Conservation (phyloP, 23 tunicate genomes). For the Clavelina lepadiformis region DNA sequence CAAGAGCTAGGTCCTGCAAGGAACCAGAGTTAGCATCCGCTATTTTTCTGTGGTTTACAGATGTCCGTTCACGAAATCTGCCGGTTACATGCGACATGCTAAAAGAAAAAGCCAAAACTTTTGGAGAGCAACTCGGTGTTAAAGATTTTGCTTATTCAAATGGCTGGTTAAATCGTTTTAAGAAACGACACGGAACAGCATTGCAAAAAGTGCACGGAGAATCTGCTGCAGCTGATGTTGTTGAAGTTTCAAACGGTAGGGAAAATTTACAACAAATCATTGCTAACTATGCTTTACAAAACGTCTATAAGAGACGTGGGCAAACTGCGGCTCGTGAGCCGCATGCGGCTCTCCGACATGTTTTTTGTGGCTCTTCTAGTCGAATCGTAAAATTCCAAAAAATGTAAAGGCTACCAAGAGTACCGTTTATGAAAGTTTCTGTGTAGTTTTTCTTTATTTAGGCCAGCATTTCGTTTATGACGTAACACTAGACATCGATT, state of each 20-base stretch:
- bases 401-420: no score
- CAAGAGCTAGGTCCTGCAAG: conserved; percentile 10
- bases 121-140: conserved; percentile 9
- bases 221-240: conserved; percentile 10
- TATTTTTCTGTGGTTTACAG: conserved; percentile 10
- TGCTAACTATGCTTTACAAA: conserved; percentile 15
- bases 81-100: conserved; percentile 11
- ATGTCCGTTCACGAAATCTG: conserved; percentile 9
- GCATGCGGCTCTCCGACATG: no score
- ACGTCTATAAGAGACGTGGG: no score
- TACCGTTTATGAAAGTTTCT: no score
- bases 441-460: no score
- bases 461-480: no score
- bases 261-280: conserved; percentile 13
- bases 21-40: conserved; percentile 9
- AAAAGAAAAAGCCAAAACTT: conserved; percentile 17
- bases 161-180: conserved; percentile 14
- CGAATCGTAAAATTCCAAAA: no score
- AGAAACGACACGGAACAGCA: conserved; percentile 6
- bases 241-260: conserved; percentile 6
- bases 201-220: conserved; percentile 19
- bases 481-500: no score
- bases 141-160: conserved; percentile 6
- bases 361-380: no score
- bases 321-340: no score